Evolutionary conservation across 2,797 vertebrate genomes (phyloP), one percentile per base, ranked within the genome.

Genomic region (Florisuga fusca): DNA sequence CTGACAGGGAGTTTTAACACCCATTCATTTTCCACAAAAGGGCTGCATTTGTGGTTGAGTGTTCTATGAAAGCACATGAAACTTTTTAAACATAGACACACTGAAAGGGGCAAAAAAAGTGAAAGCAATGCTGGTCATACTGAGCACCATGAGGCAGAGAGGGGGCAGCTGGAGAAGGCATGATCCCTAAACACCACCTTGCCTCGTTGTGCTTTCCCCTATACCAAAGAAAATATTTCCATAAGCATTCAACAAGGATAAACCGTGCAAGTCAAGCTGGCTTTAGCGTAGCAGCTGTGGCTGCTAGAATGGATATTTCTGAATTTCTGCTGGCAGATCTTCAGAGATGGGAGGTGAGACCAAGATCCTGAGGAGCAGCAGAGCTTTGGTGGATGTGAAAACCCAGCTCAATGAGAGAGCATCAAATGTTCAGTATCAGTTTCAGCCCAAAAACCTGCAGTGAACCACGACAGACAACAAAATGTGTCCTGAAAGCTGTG

Each of bases 1-100:
- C 90, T 96, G 92, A 93, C 95, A 95, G 83, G 83, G 41, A 72
- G 72, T 59, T 96, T 95, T 87, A 95, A 91, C 95, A 95, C 84
- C 89, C 86, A 88, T 89, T 95, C 58, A 43, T 97, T 92, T 97
- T 66, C 77, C 25, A 21, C 86, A 73, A 73, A 93, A 94, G 63
- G 9, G 3, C 72, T 12, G 12, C n/a, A 16, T 79, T 90, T 93
- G 51, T 6, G 31, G 57, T 63, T 19, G 27, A 10, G 31, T 93
- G 89, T 82, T 51, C 79, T 81, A 45, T 38, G 51, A 31, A 12
- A 91, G 61, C 29, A 33, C 62, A n/a, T 22, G 50, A 84, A 84
- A 45, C 16, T 33, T 84, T 75, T 76, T 27, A 67, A 81, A 59
- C 53, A 38, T 38, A 14, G 12, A 9, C 19, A 5, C 9, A 1